Evolutionary conservation across 2,113 vertebrate genomes (phyloP), one percentile per base, ranked within the genome.

Genomic region (Gopherus flavomarginatus): DNA sequence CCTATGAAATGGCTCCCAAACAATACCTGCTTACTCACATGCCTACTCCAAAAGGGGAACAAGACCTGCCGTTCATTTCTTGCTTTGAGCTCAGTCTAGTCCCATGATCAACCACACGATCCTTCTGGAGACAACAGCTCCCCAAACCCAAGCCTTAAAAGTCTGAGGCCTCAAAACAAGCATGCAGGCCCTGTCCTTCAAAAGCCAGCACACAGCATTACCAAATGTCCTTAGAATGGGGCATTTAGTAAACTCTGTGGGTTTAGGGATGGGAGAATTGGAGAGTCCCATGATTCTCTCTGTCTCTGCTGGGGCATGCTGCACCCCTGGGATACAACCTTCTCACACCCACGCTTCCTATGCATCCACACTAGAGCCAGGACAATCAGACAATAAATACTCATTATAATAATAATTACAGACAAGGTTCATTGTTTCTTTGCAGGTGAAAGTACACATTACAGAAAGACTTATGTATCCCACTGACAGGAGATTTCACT

Each of bases 11-110:
- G 24, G 12, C 8, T 17, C 47, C 77, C 27, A 16, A 29, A 2
- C 4, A 2, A 2, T 12, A 5, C 4, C 4, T 1, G 4, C 24
- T 17, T n/a, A 1, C 8, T 2, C 38, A 1, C 69, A 75, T 8
- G 13, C 19, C 38, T 75, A 35, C 9, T 75, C 69, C n/a, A 75
- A 38, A 21, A 11, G n/a, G n/a, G 69, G n/a, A 21, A 42, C n/a
- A 75, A 42, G 19, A 42, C n/a, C n/a, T 38, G 69, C 69, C 21
- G 6, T 75, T 38, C 42, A 24, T 75, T 24, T 75, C 38, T 24
- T 22, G 38, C 38, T 42, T 75, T 24, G 38, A 38, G 11, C 69
- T 75, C 21, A 11, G 22, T 38, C 3, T 2, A 1, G 1, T 9
- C 3, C 1, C 35, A 3, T 4, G 26, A 17, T 19, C 19, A 42